These are phyloP conservation scores for Meloe dianella DNA, from an alignment of 2,888 invertebrate genomes.

Conservation along the genomic window DNA sequence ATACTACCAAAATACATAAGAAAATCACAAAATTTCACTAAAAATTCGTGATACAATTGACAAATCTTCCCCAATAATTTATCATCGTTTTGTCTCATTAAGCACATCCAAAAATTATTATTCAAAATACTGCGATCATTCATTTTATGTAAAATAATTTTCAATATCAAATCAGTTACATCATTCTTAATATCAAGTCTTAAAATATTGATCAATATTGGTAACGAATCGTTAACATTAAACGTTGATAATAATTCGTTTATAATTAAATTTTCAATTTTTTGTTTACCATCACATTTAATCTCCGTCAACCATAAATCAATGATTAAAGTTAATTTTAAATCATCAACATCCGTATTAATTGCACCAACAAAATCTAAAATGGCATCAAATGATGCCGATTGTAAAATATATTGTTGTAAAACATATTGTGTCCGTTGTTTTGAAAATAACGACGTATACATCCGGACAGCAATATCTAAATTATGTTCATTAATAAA, in stretches of 20 bases:
- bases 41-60: slow-evolving; percentile 52
- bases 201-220: slow-evolving; percentile 48
- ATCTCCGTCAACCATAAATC: slow-evolving; percentile 45
- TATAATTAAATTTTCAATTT: slow-evolving; percentile 43
- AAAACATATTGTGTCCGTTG: slow-evolving; percentile 58
- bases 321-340: slow-evolving; percentile 49
- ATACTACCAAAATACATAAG: slow-evolving; percentile 60
- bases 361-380: slow-evolving; percentile 44
- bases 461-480: slow-evolving; percentile 60
- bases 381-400: slow-evolving; percentile 48
- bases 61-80: slow-evolving; percentile 52
- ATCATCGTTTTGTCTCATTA: slow-evolving; percentile 52
- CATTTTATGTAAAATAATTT: slow-evolving; percentile 52
- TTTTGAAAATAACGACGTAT: slow-evolving; percentile 55
- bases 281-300: slow-evolving; percentile 46
- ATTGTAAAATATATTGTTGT: slow-evolving; percentile 45
- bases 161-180: slow-evolving; percentile 48
- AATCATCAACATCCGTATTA: slow-evolving; percentile 32
- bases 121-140: slow-evolving; percentile 50
- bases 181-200: slow-evolving; percentile 36
- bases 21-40: slow-evolving; percentile 57
- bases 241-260: slow-evolving; percentile 51
- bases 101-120: slow-evolving; percentile 53
- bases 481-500: slow-evolving; percentile 49
- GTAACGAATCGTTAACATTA: slow-evolving; percentile 53